Evolutionary conservation across 2,888 invertebrate genomes (phyloP), one percentile per base, ranked within the genome.

Genomic region (Petrolisthes cinctipes): DNA sequence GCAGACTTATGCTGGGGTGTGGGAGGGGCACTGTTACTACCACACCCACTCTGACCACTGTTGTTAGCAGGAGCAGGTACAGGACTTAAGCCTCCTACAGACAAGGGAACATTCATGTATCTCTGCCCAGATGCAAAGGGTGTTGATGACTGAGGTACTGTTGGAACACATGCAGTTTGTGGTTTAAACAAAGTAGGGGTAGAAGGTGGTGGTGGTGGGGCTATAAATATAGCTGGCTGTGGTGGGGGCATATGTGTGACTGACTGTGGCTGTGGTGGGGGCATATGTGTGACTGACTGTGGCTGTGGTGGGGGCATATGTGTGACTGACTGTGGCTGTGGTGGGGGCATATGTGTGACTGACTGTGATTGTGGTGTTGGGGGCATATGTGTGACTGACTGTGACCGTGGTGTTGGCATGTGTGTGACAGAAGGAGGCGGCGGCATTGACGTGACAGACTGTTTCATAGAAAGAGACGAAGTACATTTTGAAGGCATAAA

Each of bases 1-100:
- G 23, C 73, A 14, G 17, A 51, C n/a, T 81, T 81, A 11, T 84
- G 76, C n/a, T 81, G 68, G 20, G 89, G 89, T 6, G 86, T 89
- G 14, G 86, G 56, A 4, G 89, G 89, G 17, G 89, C 89, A 84
- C 89, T 89, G 71, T 71, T 89, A 54, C 84, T 84, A 20, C 81
- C 53, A 7, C 76, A 57, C 37, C 75, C 57, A 23, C 56, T 14
- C 9, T 61, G 61, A 17, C 61, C 9, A 71, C 71, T 71, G 71
- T 14, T 11, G 20, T 6, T n/a, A n/a, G 71, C 1, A 6, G 71
- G 71, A 37, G 37, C 37, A n/a, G 71, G 71, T 20, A 17, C 23
- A 23, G 80, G 61, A 61, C 20, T 57, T 6, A 61, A 53, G 23
- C 73, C 68, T 20, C 11, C 9, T 17, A 66, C 57, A 5, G 73